Evolutionary conservation across 1,140 invertebrate species (phyloP), one percentile per base, ranked within the genome.

Genomic region (Ooceraea biroi): DNA sequence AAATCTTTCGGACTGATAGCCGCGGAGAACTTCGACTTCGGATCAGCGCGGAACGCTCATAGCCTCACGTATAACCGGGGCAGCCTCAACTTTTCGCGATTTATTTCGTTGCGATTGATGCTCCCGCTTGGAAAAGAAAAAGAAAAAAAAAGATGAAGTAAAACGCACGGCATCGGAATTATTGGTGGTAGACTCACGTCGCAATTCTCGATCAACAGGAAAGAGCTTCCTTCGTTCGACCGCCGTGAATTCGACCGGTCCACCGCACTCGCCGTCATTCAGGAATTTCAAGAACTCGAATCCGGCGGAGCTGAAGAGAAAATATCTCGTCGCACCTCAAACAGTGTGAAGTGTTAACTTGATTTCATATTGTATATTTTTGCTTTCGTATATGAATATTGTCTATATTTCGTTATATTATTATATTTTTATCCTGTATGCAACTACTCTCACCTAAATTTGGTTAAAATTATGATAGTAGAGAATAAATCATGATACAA

Each of bases 71-170:
- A n/a, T 36, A 69, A 50, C 36, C 41, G 52, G 48, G 27, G 48
- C 63, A n/a, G 65, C 48, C 66, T 30, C 76, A 80, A 80, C 76
- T 80, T 80, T 71, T 80, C 76, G 65, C 65, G 76, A 69, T 80
- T 80, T 80, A 80, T 80, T 80, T 80, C 76, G 65, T 80, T 46
- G 76, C 76, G 76, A 80, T 80, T 80, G 65, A 80, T 80, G 76
- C 65, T n/a, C 36, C 57, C 36, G 76, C 17, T 11, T 44, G 57
- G 22, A 71, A 69, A 57, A 71, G 41, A 36, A 57, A 80, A 7
- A 36, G 36, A 36, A 7, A 36, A 36, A 36, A 36, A 3, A 36
- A 36, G 7, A 36, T 36, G 7, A 36, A 36, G 7, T 36, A 7
- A 80, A 80, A 68, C 60, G 30, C 14, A 48, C 30, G 19, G 30